These are phyloP conservation scores for Chromis chromis DNA, from an alignment of 2,797 vertebrate species.

Conservation along the genomic window DNA sequence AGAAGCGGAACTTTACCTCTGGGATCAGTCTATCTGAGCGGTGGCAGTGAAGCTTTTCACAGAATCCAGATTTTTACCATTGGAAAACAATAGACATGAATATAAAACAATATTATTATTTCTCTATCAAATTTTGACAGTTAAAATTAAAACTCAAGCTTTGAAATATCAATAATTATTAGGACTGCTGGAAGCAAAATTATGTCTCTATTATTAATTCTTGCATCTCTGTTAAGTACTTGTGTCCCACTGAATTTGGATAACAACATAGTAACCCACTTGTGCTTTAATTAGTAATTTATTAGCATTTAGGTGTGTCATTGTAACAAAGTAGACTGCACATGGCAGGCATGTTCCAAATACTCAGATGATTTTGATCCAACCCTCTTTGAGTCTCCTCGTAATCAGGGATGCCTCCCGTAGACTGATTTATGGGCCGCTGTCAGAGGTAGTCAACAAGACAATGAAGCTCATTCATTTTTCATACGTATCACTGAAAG, in stretches of 20 bases:
- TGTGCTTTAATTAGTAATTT: background rate
- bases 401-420: slow-evolving; percentile 32
- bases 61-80: slow-evolving; percentile 3
- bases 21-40: background rate
- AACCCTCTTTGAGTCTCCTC: slow-evolving; percentile 18
- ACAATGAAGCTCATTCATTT: slow-evolving; percentile 62
- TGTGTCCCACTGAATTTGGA: background rate
- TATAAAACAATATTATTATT: background rate
- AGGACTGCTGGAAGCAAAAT: background rate
- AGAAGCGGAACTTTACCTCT: background rate
- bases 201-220: background rate
- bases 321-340: background rate
- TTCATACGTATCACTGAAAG: slow-evolving; percentile 51
- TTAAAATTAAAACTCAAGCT: background rate
- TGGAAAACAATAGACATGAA: slow-evolving; percentile 6
- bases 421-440: slow-evolving; percentile 69
- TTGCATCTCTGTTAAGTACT: background rate
- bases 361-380: background rate
- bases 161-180: background rate
- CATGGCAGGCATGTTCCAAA: background rate
- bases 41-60: background rate
- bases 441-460: slow-evolving; percentile 61
- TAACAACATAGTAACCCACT: background rate
- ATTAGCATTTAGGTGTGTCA: background rate
- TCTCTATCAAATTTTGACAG: background rate